Evolutionary conservation across 1,140 invertebrate genomes (phyloP).

Genomic region (Achroia grisella): DNA sequence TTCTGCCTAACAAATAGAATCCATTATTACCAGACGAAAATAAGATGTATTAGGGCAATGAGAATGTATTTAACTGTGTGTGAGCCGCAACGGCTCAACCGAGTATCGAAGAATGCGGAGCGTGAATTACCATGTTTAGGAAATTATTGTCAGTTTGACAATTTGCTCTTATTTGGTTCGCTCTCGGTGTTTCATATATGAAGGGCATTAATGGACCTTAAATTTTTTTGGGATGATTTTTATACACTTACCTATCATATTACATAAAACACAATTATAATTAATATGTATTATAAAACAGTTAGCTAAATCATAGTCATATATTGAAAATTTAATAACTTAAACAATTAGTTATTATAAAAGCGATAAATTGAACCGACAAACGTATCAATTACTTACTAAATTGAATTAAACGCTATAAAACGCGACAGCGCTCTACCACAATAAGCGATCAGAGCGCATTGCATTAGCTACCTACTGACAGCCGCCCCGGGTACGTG

Average conservation of each 20-base stretch:
- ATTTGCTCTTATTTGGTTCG: conserved; percentile 60
- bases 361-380: conserved; percentile 46
- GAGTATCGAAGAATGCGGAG: conserved; percentile 68
- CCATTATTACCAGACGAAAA: conserved; percentile 9
- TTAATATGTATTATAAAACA: too few species aligned
- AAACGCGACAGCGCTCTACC: conserved; percentile 43
- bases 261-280: too few species aligned
- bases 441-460: conserved; percentile 63
- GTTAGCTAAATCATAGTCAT: background rate
- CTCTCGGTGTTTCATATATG: too few species aligned
- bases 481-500: conserved; percentile 49
- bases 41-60: conserved; percentile 39
- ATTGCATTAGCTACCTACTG: conserved; percentile 71
- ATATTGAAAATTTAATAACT: conserved; percentile 4
- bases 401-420: conserved; percentile 72
- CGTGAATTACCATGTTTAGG: conserved; percentile 70
- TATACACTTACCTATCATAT: too few species aligned
- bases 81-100: conserved; percentile 47
- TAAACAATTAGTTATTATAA: conserved; percentile 18
- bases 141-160: conserved; percentile 64
- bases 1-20: conserved; percentile 10
- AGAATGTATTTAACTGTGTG: conserved; percentile 49
- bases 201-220: too few species aligned
- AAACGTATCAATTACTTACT: conserved; percentile 72
- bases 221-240: too few species aligned